Conservation (phyloP, 2,888 invertebrate genomes). For the Sepiola atlantica region DNA sequence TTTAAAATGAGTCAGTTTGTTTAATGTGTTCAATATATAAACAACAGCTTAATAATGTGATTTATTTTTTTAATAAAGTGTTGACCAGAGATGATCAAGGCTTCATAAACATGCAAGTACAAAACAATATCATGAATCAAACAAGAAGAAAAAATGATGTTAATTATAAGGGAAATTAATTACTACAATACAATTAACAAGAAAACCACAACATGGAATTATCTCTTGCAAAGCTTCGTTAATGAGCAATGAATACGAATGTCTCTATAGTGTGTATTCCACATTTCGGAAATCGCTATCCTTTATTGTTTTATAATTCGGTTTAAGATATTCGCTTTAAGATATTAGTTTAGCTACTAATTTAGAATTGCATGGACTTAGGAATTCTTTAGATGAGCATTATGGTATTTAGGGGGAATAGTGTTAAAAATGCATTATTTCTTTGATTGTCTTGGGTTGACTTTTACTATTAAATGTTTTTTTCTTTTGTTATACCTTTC, state of each 20-base stretch:
- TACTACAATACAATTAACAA: neutral
- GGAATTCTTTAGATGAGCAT: too few species aligned
- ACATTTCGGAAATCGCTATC: neutral
- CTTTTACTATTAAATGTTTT: too few species aligned
- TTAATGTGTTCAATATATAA: too few species aligned
- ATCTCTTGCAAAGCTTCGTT: neutral
- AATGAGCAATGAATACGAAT: neutral
- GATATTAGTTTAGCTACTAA: neutral
- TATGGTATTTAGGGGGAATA: too few species aligned
- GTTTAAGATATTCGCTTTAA: too few species aligned
- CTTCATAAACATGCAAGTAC: neutral
- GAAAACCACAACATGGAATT: neutral
- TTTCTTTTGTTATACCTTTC: too few species aligned
- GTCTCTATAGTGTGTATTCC: neutral
- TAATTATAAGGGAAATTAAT: neutral
- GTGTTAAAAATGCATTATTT: too few species aligned
- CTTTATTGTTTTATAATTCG: neutral
- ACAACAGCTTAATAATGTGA: too few species aligned
- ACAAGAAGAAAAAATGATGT: neutral
- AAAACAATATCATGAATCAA: neutral
- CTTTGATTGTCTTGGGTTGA: too few species aligned
- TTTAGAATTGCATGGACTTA: too few species aligned
- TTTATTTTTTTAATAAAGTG: neutral
- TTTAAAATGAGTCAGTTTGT: too few species aligned
- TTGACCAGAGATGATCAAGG: neutral